Evolutionary conservation across 2,888 invertebrate genomes (phyloP), one percentile per base, ranked within the genome.

Genomic region (Drosophila buzzatii): DNA sequence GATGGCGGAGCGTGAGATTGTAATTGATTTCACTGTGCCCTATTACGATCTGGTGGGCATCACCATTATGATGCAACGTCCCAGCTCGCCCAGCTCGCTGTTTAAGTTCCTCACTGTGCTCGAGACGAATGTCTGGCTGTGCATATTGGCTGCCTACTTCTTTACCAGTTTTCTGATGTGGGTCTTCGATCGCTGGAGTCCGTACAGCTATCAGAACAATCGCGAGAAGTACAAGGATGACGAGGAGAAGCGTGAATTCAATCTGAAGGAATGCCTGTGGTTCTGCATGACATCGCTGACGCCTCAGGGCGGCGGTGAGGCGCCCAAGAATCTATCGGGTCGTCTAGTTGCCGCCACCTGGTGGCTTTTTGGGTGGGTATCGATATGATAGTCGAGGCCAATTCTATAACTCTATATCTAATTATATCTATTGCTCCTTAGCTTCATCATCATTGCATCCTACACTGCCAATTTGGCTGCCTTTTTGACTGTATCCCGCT

Each of bases 241-340:
- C 82, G 97, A 98, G 81, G 98, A 98, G 90, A 98, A 98, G 91
- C 94, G 99, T 5, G 97, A 98, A 91, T 99, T 99, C 91, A 98
- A 97, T 51, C 93, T 99, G 41, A 99, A 98, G 92, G 99, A 99
- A 93, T 99, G 99, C 90, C 94, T 99, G 0, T 99, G 99, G 99
- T 99, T 99, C 92, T 99, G 99, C 91, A 98, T 99, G 98, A 99
- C 99, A 45, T 99, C 99, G 41, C 93, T 99, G 20, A 99, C 99
- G 0, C 99, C 99, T 0, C 95, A 97, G 93, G 98, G 98, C 0
- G 98, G 98, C 0, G 98, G 98, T 0, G 98, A 99, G 93, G 98
- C 98, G 0, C 99, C 99, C 0, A 98, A 98, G 92, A 99, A 99
- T 93, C 94, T 99, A 0, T 99, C 99, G 0, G 99, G 99, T 0